phyloP scores from a whole-genome alignment of 2,113 vertebrate genomes.

The Plectropomus leopardus region DNA sequence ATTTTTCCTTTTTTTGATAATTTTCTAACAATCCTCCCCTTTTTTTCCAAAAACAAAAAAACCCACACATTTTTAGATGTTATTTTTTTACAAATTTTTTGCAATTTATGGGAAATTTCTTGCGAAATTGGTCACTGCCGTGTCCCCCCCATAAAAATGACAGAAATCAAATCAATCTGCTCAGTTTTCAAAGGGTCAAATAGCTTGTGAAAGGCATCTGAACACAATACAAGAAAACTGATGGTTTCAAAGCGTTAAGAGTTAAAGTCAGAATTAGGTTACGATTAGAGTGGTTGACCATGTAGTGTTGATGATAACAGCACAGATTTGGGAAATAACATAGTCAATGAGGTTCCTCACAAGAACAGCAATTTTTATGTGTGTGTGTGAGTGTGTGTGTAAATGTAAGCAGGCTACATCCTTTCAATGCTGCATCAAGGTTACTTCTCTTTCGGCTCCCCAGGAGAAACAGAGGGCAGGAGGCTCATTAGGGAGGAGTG shows the following conservation, averaged over 20 bases:
- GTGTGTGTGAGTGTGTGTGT: conserved; percentile 2
- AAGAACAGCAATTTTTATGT: conserved; percentile 6
- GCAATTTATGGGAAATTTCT: too few relatives aligned
- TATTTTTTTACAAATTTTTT: too few relatives aligned
- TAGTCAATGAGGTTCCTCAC: conserved; percentile 12
- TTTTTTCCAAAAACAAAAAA: too few relatives aligned
- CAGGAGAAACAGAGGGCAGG: conserved; percentile 71
- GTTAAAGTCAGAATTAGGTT: neutral
- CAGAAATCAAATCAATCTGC: too few relatives aligned
- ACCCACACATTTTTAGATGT: too few relatives aligned
- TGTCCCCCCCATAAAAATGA: too few relatives aligned
- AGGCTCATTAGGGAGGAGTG: conserved; percentile 80
- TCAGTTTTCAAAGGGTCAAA: too few relatives aligned
- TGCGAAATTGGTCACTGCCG: too few relatives aligned
- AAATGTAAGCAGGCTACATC: conserved; percentile 61
- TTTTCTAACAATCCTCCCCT: too few relatives aligned
- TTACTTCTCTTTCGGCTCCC: conserved; percentile 69
- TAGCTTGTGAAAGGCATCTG: too few relatives aligned
- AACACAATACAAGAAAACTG: too few relatives aligned
- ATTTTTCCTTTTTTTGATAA: too few relatives aligned
- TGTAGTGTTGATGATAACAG: neutral
- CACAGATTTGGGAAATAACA: conserved; percentile 23
- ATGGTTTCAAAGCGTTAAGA: neutral
- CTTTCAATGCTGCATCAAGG: conserved; percentile 69
- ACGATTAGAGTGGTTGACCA: neutral